A percentile compares a stretch with the other conserved stretches of the same genome.
Conservation (phyloP, 2,113 vertebrate genomes). For the Cyrtonyx montezumae region DNA sequence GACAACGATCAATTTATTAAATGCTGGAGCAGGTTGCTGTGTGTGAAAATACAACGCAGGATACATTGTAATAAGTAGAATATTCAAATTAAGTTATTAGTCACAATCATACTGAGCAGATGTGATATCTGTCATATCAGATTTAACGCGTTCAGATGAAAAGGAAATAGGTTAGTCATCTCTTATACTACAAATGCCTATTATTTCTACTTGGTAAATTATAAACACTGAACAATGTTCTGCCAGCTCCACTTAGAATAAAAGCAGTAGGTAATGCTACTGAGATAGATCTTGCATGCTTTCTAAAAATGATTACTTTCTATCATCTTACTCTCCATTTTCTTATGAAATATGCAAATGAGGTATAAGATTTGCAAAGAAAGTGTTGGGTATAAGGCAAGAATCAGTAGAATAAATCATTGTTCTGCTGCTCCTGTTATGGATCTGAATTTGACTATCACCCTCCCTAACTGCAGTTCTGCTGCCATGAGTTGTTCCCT, state of each 20-base stretch:
- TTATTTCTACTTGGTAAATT: conserved; percentile 14
- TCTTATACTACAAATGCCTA: conserved; percentile 24
- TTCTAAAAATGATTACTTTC: neutral
- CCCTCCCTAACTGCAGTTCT: neutral
- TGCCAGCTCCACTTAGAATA: neutral
- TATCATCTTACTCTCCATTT: neutral
- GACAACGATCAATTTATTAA: neutral
- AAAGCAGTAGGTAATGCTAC: neutral
- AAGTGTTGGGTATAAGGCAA: neutral
- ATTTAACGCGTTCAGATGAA: conserved; percentile 18
- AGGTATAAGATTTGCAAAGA: neutral
- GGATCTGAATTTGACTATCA: neutral
- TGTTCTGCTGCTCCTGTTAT: neutral
- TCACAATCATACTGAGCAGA: conserved; percentile 30
- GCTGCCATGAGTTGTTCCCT: neutral
- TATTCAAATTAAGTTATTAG: conserved; percentile 44
- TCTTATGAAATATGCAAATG: neutral
- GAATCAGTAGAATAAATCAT: neutral
- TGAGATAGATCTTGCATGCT: neutral
- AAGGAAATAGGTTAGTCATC: conserved; percentile 36
- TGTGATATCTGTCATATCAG: neutral
- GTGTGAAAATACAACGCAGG: conserved; percentile 29
- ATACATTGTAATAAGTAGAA: conserved; percentile 42
- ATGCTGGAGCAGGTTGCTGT: neutral
- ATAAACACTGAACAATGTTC: conserved; percentile 24